phyloP scores from a whole-genome alignment of 2,797 vertebrate species.

The Pteropus rufus region DNA sequence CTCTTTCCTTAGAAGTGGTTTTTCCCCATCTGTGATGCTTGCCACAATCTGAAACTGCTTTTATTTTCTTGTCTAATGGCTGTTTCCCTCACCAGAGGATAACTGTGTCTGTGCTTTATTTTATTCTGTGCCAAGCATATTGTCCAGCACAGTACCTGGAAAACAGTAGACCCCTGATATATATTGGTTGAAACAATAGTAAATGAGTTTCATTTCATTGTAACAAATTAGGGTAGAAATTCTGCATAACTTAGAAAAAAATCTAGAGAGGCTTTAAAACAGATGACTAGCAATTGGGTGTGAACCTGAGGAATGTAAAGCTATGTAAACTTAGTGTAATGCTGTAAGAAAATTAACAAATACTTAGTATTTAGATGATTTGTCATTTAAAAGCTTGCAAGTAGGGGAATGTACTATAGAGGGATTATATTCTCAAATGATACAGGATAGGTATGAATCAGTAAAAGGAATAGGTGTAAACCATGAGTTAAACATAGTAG shows the following conservation, averaged over 20 bases:
- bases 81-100: background rate
- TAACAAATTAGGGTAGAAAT: background rate
- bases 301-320: background rate
- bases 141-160: background rate
- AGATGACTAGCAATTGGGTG: background rate
- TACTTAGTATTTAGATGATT: background rate
- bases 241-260: background rate
- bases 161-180: background rate
- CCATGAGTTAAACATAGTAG: background rate
- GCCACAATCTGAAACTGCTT: background rate
- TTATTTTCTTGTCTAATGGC: background rate
- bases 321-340: background rate
- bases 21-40: background rate
- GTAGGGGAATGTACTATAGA: background rate
- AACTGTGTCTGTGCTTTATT: background rate
- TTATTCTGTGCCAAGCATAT: background rate
- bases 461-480: background rate
- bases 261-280: background rate
- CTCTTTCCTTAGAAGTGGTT: background rate
- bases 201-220: background rate
- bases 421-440: background rate
- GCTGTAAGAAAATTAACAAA: background rate
- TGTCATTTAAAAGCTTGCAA: background rate
- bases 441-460: background rate
- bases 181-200: background rate